Conservation (phyloP, 64 coral and sea anemone species). For the Astreopora myriophthalma region DNA sequence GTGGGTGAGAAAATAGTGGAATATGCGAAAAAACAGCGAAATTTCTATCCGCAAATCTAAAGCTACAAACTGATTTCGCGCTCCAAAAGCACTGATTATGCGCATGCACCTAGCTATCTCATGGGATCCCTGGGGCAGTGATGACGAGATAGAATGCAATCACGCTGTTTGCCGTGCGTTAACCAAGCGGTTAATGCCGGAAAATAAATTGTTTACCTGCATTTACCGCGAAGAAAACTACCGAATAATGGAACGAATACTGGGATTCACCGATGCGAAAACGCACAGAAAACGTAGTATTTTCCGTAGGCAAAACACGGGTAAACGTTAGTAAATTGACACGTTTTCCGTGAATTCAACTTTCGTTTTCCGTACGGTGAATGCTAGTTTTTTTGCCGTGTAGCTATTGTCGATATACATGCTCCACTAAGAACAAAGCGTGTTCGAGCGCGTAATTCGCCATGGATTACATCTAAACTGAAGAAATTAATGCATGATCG, state of each 20-base stretch:
- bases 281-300: background rate
- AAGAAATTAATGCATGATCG: too few species aligned
- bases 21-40: too few species aligned
- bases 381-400: background rate
- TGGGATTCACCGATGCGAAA: background rate
- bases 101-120: too few species aligned
- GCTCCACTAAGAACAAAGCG: too few species aligned
- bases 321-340: background rate
- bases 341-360: background rate
- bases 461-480: too few species aligned
- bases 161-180: background rate
- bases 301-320: background rate
- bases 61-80: too few species aligned
- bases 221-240: slow-evolving; percentile 25
- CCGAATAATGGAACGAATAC: slow-evolving; percentile 14
- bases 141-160: background rate
- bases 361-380: background rate
- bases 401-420: too few species aligned
- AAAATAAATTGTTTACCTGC: background rate
- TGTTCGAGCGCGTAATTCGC: too few species aligned
- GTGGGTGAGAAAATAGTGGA: background rate
- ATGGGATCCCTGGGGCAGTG: too few species aligned
- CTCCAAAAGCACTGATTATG: too few species aligned
- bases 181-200: slow-evolving; percentile 7
- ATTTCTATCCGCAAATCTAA: too few species aligned